Percentiles rank a stretch among this genome's conserved stretches.
Evolutionary conservation across 2,888 invertebrate genomes (phyloP).

Genomic region (Catocala fraxini): DNA sequence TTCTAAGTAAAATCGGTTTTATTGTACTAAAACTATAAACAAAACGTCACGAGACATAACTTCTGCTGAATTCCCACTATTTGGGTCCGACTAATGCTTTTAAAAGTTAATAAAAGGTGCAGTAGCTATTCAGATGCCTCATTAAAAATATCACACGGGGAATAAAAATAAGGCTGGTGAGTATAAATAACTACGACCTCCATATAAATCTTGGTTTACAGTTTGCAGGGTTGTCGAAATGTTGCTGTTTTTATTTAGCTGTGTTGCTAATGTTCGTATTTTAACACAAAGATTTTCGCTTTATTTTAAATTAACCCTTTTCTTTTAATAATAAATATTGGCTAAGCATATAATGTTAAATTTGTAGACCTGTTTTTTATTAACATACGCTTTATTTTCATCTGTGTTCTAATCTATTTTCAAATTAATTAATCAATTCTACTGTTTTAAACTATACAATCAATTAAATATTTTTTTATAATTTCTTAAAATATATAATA

Average conservation of each 20-base stretch:
- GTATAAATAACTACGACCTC: slow-evolving; percentile 82
- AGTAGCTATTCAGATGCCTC: slow-evolving; percentile 80
- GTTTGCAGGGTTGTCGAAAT: slow-evolving; percentile 72
- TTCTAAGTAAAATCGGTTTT: slow-evolving; percentile 46
- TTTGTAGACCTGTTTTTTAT: no score
- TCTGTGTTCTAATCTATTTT: no score
- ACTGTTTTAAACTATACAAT: no score
- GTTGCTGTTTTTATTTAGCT: slow-evolving; percentile 40
- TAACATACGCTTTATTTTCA: no score
- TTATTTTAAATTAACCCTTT: no score
- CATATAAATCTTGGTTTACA: slow-evolving; percentile 83
- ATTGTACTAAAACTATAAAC: slow-evolving; percentile 53
- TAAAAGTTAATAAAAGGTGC: slow-evolving; percentile 82
- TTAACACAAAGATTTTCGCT: neutral
- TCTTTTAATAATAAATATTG: no score
- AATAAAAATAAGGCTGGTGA: slow-evolving; percentile 82
- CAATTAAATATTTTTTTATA: no score
- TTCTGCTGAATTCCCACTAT: slow-evolving; percentile 60
- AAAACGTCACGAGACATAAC: slow-evolving; percentile 54
- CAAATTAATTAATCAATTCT: no score
- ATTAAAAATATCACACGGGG: slow-evolving; percentile 86
- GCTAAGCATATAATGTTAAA: no score
- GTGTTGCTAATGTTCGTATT: neutral
- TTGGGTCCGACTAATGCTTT: slow-evolving; percentile 69
- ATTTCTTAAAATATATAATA: no score